Percentiles rank a stretch among this genome's conserved stretches.
These are phyloP conservation scores for Onthophagus sagittarius DNA, from an alignment of 2,888 invertebrate species.

Conservation along the genomic window DNA sequence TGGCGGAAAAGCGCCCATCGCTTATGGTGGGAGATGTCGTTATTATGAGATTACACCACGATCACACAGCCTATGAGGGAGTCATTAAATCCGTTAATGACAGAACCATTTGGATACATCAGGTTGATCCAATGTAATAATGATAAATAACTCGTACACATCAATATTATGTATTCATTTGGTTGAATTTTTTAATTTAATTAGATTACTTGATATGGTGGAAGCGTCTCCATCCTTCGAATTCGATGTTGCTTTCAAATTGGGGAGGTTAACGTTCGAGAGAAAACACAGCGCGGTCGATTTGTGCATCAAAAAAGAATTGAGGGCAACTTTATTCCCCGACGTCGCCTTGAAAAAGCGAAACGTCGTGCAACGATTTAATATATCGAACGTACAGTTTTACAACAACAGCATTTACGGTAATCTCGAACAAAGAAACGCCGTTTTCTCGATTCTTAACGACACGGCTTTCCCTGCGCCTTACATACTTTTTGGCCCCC, in stretches of 20 bases:
- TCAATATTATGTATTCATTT: background rate
- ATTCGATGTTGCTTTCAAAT: constrained; percentile 50
- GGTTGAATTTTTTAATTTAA: background rate
- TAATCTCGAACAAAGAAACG: constrained; percentile 61
- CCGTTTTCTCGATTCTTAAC: constrained; percentile 64
- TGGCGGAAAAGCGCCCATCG: constrained; percentile 67
- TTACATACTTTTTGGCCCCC: constrained; percentile 83
- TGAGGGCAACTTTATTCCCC: constrained; percentile 35
- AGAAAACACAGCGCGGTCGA: constrained; percentile 51
- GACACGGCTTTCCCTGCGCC: constrained; percentile 63
- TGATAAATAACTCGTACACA: background rate
- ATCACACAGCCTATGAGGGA: constrained; percentile 46
- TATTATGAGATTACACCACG: constrained; percentile 41
- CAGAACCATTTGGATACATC: constrained; percentile 43
- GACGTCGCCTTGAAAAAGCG: constrained; percentile 16
- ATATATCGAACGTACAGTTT: constrained; percentile 18
- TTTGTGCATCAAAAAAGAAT: constrained; percentile 27
- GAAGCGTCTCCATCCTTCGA: constrained; percentile 24
- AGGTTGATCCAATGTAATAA: constrained; percentile 44
- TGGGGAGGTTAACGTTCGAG: constrained; percentile 49
- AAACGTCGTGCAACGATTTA: background rate
- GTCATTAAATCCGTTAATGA: constrained; percentile 47
- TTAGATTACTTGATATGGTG: constrained; percentile 7
- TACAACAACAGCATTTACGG: constrained; percentile 46
- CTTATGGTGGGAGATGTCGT: constrained; percentile 59